These are phyloP conservation scores for Elephas maximus DNA, from an alignment of 2,113 vertebrate species.

Conservation along the genomic window DNA sequence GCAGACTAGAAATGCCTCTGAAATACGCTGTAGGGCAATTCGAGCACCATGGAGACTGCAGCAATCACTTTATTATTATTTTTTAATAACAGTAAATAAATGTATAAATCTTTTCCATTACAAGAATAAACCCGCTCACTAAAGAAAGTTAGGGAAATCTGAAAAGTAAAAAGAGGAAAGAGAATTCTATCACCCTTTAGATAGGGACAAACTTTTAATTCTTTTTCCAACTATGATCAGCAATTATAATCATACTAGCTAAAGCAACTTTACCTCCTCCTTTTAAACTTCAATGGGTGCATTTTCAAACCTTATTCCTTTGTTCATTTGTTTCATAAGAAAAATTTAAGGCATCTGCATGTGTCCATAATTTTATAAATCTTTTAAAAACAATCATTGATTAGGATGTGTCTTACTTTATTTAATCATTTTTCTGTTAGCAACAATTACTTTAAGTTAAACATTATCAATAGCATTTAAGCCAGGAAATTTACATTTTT, in stretches of 20 bases:
- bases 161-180: neutral
- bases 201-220: neutral
- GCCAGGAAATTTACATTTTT: neutral
- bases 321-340: neutral
- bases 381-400: neutral
- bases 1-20: slow-evolving; percentile 22
- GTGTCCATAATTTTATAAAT: slow-evolving; percentile 21
- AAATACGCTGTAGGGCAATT: neutral
- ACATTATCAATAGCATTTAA: neutral
- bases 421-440: neutral
- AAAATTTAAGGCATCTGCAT: neutral
- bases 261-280: neutral
- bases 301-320: neutral
- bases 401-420: neutral
- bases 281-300: neutral
- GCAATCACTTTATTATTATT: neutral
- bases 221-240: neutral
- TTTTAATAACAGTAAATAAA: neutral
- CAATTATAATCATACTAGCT: neutral
- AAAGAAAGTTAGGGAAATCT: neutral
- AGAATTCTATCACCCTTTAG: neutral
- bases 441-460: slow-evolving; percentile 8
- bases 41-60: neutral
- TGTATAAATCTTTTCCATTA: neutral
- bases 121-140: neutral